Percentiles rank a stretch among this genome's conserved stretches.
phyloP scores from a whole-genome alignment of 2,113 vertebrate species.

The Thermophis baileyi region DNA sequence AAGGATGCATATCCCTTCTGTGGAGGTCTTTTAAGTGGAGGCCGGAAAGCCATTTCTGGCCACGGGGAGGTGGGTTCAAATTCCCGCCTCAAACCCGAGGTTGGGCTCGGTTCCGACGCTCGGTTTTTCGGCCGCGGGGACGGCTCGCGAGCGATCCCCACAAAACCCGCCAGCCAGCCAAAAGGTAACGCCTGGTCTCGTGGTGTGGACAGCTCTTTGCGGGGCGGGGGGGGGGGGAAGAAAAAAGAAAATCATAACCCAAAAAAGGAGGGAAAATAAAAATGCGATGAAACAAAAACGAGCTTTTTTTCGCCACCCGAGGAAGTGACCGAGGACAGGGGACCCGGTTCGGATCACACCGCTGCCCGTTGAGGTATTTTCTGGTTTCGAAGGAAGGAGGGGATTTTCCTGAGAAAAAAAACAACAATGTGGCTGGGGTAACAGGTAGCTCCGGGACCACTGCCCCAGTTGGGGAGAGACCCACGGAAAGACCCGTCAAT shows the following conservation, averaged over 20 bases:
- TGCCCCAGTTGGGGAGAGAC: neutral
- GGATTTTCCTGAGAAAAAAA: neutral
- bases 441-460: neutral
- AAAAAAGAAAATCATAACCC: neutral
- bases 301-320: neutral
- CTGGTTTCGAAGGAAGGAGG: constrained; percentile 12
- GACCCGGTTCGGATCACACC: constrained; percentile 42
- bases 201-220: constrained; percentile 57
- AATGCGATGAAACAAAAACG: neutral
- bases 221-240: constrained; percentile 32
- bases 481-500: neutral
- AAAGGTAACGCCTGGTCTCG: constrained; percentile 62
- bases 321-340: neutral
- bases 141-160: neutral
- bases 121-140: neutral
- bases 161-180: constrained; percentile 34
- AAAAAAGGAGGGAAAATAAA: neutral
- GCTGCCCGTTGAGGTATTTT: constrained; percentile 53
- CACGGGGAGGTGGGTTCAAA: neutral
- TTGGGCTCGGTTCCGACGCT: neutral
- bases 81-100: neutral
- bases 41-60: neutral
- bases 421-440: neutral
- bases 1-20: neutral
- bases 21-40: too few relatives aligned